A percentile compares a stretch with the other conserved stretches of the same genome.
Evolutionary conservation across 2,797 vertebrate genomes (phyloP).

Genomic region (Cirrhinus mrigala): DNA sequence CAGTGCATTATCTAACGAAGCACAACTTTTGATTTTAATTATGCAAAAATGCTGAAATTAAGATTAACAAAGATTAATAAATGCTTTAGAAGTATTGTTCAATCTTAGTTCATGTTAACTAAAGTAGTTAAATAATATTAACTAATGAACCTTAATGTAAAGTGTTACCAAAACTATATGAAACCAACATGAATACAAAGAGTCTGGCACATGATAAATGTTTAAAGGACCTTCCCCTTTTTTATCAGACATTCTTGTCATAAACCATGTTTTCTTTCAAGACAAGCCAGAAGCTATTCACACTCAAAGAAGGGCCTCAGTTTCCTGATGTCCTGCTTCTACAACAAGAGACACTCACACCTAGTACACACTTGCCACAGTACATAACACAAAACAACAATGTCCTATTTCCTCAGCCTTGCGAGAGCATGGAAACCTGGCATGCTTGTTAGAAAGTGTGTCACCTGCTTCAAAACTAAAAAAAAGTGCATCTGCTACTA

Average conservation of each 20-base stretch:
- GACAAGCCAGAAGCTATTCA: constrained; percentile 46
- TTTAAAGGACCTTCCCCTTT: not conserved
- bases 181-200: not conserved
- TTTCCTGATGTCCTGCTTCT: constrained; percentile 10
- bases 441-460: constrained; percentile 20
- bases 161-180: not conserved
- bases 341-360: not conserved
- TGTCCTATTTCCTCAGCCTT: constrained; percentile 26
- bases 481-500: not conserved
- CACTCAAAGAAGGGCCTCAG: constrained; percentile 13
- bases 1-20: no score
- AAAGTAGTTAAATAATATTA: no score
- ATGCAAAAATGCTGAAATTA: no score
- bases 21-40: no score
- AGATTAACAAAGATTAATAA: no score
- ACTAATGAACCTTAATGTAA: no score
- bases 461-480: constrained; percentile 3
- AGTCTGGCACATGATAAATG: not conserved
- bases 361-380: constrained; percentile 7
- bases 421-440: not conserved
- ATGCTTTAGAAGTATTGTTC: no score
- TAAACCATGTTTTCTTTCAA: not conserved
- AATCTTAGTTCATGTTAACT: no score
- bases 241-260: not conserved
- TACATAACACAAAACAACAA: constrained; percentile 26